Percentiles rank a stretch among this genome's conserved stretches.
Conservation (phyloP, 37 sponge, comb jelly and placozoan species). For the Halisarca cf. caerulea region DNA sequence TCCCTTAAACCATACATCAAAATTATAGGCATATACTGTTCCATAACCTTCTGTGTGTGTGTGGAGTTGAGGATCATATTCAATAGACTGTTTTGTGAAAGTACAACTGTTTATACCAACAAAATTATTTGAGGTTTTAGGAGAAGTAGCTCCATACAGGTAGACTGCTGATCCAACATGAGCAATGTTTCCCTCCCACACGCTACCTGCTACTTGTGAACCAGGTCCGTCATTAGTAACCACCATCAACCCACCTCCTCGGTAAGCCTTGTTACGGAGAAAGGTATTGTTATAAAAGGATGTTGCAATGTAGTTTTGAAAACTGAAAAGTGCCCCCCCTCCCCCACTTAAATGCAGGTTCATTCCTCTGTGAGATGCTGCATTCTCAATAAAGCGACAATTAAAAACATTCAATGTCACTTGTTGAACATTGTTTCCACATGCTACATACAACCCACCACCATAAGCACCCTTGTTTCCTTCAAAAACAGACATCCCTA, state of each 20-base stretch:
- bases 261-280: not conserved
- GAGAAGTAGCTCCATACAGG: not conserved
- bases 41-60: not conserved
- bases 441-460: no score
- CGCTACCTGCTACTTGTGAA: no score
- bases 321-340: not conserved
- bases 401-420: no score
- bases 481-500: not conserved
- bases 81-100: not conserved
- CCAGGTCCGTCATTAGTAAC: not conserved
- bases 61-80: not conserved
- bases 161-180: constrained; percentile 3
- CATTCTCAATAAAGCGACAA: no score
- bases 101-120: not conserved
- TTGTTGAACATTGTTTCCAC: no score
- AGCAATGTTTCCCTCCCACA: not conserved
- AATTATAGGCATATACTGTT: not conserved
- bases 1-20: not conserved
- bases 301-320: not conserved
- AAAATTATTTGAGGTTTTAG: not conserved
- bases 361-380: no score
- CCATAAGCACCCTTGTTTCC: not conserved
- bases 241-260: constrained; percentile 21
- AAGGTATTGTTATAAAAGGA: not conserved
- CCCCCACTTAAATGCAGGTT: not conserved